Base-by-base conservation (phyloP, 1,140 invertebrate species). In the Polyergus mexicanus region DNA sequence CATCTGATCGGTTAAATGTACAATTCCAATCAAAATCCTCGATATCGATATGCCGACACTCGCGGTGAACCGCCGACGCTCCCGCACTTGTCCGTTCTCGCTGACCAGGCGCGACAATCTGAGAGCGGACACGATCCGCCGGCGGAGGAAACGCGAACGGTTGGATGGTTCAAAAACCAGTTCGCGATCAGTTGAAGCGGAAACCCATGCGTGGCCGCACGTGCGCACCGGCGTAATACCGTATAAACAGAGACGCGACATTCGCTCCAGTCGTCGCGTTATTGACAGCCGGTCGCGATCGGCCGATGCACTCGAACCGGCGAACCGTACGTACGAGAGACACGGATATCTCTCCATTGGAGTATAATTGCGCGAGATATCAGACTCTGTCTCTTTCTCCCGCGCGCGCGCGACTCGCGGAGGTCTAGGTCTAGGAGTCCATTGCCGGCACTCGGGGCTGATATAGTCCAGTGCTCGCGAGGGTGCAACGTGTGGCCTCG, bases 101-200 rank as follows among this genome's bases (percentile, higher is more conserved):
- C 66, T 74, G 80, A 69, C 80, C 84, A 77, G 84, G 56, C 87
- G 74, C 76, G 85, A 88, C 86, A 90, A 90, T 92, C 88, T 13
- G 47, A 85, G 75, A 68, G 62, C 87, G 63, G 22, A 68, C 74
- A 90, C 88, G 76, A 86, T 84, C 83, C 63, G 84, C 66, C 69
- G 66, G 84, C 90, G 87, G 86, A 91, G 90, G 88, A 88, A 92
- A 91, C 85, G 86, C 88, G 91, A 80, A 80, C 92, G 94, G 92
- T 93, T 94, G 93, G 94, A 94, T 93, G 92, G 85, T 51, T 91
- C 93, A 92, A 91, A 88, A 94, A 94, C 93, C 93, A 94, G 94
- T 94, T 94, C 91, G 88, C 86, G 89, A 92, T 93, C 89, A 93
- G 93, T 92, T 93, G 86, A 91, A 93, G 91, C 90, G 93, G 91